Evolutionary conservation across 2,113 vertebrate genomes (phyloP).

Genomic region (Catharus bicknelli): DNA sequence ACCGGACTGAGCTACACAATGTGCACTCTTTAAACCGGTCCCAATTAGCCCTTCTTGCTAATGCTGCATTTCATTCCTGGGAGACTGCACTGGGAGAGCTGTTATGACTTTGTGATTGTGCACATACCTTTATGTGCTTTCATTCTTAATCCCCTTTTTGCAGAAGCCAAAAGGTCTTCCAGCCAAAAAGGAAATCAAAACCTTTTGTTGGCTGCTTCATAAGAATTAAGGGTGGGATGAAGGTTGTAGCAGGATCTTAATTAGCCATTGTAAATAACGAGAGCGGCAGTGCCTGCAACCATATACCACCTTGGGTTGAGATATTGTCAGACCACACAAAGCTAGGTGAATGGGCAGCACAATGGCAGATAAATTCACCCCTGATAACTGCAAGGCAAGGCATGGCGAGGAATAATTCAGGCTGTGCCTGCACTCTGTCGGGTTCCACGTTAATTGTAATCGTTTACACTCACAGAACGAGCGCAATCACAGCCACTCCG

Average conservation of each 20-base stretch:
- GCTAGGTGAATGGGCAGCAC: slow-evolving; percentile 71
- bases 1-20: slow-evolving; percentile 65
- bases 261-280: slow-evolving; percentile 75
- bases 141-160: slow-evolving; percentile 74
- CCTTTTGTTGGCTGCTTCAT: slow-evolving; percentile 74
- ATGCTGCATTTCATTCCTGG: slow-evolving; percentile 68
- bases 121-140: slow-evolving; percentile 75
- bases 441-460: slow-evolving; percentile 33
- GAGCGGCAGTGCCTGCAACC: slow-evolving; percentile 70
- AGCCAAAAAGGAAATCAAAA: slow-evolving; percentile 77
- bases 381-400: slow-evolving; percentile 24
- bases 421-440: neutral
- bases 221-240: slow-evolving; percentile 73
- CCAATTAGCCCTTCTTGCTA: slow-evolving; percentile 69
- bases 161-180: slow-evolving; percentile 75
- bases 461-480: neutral
- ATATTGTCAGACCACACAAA: slow-evolving; percentile 74
- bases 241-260: slow-evolving; percentile 75
- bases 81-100: slow-evolving; percentile 69
- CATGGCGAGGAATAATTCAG: neutral
- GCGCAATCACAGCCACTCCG: rapidly evolving
- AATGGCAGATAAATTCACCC: slow-evolving; percentile 59
- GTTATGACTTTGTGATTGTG: slow-evolving; percentile 73
- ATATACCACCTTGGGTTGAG: slow-evolving; percentile 73
- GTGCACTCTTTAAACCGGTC: slow-evolving; percentile 59